Base-by-base conservation (phyloP, 2,888 invertebrate genomes). In the Eristalis pertinax region DNA sequence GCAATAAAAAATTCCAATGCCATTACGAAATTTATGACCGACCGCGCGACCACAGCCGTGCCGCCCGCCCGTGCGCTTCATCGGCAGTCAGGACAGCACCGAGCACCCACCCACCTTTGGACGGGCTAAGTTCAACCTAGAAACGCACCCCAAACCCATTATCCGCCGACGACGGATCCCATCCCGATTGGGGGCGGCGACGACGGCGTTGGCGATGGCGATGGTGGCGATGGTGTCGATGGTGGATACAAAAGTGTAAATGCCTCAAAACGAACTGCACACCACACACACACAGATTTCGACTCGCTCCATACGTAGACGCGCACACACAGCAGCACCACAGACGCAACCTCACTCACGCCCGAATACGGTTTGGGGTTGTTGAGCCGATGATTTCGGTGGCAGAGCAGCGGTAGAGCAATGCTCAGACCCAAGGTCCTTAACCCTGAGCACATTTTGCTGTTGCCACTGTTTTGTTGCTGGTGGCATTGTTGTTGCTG, bases 21-120 rank as follows among this genome's bases (percentile, higher is more conserved):
- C 87, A 80, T 83, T 87, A 86, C 86, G 75, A 86, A 86, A 86
- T 86, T 86, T 86, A 86, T 63, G 74, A 83, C 78, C 70, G 41
- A 77, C 74, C 70, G 50, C 22, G 8, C 60, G 60, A 60, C 26
- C 60, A 26, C 22, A 24, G 29, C 4, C 29, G 26, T 26, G 26
- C 26, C 26, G 10, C 15, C 73, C 69, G 74, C 56, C 64, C 77
- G 68, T 73, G 58, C 82, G 63, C 64, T 78, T 78, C 82, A 67
- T 82, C 82, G 82, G 74, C 56, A 22, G 65, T n/a, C 72, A 78
- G 76, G 65, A 70, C 74, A 60, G 32, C 8, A 13, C 41, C 29
- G n/a, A 24, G 24, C 11, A 24, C 19, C 29, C 67, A 68, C 32
- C 19, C 60, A 72, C 24, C 43, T 22, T 38, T 2, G 60, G 11